phyloP scores from a whole-genome alignment of 2,113 vertebrate species.

The Gadus chalcogrammus region DNA sequence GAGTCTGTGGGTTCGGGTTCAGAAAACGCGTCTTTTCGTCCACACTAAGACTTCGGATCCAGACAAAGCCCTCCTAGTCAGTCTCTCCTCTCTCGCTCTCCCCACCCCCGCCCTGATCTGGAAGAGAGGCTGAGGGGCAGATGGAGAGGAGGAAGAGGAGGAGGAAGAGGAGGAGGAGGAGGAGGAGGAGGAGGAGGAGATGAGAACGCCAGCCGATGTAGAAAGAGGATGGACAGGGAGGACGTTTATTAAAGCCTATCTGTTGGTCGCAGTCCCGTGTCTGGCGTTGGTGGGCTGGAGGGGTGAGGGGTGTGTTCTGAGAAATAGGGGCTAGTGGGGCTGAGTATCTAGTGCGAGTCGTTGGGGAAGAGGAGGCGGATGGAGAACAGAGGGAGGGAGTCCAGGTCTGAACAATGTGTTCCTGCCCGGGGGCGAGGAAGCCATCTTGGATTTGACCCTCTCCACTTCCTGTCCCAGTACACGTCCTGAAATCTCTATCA shows the following conservation, averaged over 20 bases:
- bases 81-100: not conserved
- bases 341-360: too few relatives aligned
- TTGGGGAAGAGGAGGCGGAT: not conserved
- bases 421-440: not conserved
- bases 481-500: not conserved
- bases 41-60: slow-evolving; percentile 10
- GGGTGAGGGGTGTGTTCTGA: not conserved
- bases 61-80: too few relatives aligned
- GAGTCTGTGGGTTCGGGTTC: slow-evolving; percentile 23
- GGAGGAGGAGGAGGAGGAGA: slow-evolving; percentile 12
- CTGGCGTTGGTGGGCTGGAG: too few relatives aligned
- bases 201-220: not conserved
- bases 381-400: not conserved
- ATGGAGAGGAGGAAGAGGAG: slow-evolving; percentile 30
- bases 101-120: not conserved
- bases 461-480: not conserved
- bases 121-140: slow-evolving; percentile 33
- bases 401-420: not conserved
- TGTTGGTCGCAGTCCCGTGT: too few relatives aligned
- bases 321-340: not conserved
- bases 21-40: slow-evolving; percentile 27
- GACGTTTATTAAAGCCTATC: too few relatives aligned
- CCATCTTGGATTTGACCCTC: not conserved
- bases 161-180: slow-evolving; percentile 32
- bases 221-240: not conserved